Conservation (phyloP, 2,797 vertebrate genomes). For the Sarcoramphus papa region DNA sequence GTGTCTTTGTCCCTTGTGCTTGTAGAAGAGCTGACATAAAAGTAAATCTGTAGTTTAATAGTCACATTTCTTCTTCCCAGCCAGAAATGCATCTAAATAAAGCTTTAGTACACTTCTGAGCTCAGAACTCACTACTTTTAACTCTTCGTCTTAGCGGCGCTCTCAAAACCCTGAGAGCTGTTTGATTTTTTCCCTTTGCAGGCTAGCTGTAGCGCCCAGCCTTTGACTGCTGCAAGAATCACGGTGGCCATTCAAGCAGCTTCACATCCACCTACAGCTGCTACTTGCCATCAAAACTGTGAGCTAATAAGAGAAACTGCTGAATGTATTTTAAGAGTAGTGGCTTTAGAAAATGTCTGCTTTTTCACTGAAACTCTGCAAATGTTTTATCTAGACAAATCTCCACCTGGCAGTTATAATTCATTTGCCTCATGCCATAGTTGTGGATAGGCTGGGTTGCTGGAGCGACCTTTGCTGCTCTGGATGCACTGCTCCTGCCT, state of each 20-base stretch:
- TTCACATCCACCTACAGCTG: background rate
- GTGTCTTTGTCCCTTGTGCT: background rate
- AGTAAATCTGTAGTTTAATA: background rate
- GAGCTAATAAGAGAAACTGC: background rate
- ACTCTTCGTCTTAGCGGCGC: background rate
- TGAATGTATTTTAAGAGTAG: background rate
- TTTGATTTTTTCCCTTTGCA: background rate
- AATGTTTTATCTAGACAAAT: background rate
- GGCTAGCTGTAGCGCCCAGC: background rate
- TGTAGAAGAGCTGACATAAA: background rate
- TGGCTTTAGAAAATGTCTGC: background rate
- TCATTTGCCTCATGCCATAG: background rate
- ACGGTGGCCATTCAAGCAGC: background rate
- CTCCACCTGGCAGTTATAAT: background rate
- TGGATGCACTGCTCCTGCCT: background rate
- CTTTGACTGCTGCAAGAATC: background rate
- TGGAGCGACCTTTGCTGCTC: background rate
- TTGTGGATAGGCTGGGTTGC: background rate
- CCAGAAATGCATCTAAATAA: constrained; percentile 12
- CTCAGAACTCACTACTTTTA: background rate
- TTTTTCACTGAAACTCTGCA: background rate
- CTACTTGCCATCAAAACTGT: background rate
- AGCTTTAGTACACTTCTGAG: background rate
- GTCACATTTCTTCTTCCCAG: background rate
- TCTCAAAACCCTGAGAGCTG: background rate